Evolutionary conservation across 2,888 invertebrate species (phyloP).

Genomic region (Tetranychus piercei): DNA sequence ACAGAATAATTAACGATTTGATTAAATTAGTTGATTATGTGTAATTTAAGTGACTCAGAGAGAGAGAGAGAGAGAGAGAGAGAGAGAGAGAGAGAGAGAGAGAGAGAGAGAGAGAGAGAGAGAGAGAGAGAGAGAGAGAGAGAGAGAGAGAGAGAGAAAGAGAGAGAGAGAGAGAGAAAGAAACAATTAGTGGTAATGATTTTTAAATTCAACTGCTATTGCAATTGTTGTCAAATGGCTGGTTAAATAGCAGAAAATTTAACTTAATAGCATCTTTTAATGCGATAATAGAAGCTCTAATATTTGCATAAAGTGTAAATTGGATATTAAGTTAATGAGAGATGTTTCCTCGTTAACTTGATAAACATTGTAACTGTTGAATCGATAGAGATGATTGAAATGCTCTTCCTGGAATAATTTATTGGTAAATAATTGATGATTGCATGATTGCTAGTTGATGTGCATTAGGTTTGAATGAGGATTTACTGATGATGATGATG

Average conservation of each 20-base stretch:
- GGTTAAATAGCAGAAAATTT: no score
- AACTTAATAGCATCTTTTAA: no score
- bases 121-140: background rate
- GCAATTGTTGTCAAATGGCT: no score
- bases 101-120: background rate
- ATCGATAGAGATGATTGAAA: background rate
- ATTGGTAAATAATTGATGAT: background rate
- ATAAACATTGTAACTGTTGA: no score
- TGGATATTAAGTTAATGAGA: no score
- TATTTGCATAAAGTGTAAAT: no score
- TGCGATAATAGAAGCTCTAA: no score
- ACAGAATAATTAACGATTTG: background rate
- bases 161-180: background rate
- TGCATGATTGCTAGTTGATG: background rate
- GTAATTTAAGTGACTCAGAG: background rate
- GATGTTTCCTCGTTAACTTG: no score
- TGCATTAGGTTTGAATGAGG: background rate
- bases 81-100: background rate
- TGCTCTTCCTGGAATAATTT: background rate
- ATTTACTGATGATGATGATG: background rate
- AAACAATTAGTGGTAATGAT: no score
- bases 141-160: background rate
- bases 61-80: background rate
- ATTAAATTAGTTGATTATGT: background rate
- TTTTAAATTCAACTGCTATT: no score